Conservation (phyloP, 2,113 vertebrate species). For the Chloropsis cyanopogon region DNA sequence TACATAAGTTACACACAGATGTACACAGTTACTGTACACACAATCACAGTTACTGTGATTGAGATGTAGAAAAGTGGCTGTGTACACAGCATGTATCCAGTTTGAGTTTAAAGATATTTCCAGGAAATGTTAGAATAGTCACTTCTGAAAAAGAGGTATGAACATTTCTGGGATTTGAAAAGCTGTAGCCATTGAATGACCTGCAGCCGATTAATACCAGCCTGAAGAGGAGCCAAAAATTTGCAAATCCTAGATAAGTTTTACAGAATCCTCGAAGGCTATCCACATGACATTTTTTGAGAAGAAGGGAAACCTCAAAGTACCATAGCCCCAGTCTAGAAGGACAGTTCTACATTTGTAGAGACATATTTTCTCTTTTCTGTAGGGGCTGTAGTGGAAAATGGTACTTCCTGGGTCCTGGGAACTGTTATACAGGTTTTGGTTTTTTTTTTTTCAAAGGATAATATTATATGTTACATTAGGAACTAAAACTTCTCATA, state of each 20-base stretch:
- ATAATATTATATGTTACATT: neutral
- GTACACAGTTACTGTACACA: neutral
- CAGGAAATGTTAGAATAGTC: neutral
- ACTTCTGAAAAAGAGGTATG: neutral
- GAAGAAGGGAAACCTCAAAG: neutral
- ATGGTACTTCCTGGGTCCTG: neutral
- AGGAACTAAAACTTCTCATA: neutral
- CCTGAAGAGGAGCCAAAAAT: neutral
- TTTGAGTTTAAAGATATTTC: neutral
- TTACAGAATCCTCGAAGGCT: neutral
- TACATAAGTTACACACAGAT: neutral
- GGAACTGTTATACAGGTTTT: neutral
- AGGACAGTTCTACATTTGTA: neutral
- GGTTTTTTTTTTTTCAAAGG: neutral
- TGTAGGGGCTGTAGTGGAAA: neutral
- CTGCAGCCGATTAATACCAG: neutral
- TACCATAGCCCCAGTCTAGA: neutral
- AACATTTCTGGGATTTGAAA: neutral
- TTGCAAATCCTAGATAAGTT: neutral
- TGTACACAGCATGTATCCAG: rapidly evolving
- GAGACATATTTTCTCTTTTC: neutral
- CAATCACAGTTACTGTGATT: neutral
- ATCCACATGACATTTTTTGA: neutral
- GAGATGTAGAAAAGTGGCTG: neutral
- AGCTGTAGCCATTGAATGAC: neutral